A percentile compares a stretch with the other conserved stretches of the same genome.
Conservation (phyloP, 1,140 invertebrate species). For the Zaprionus gabonicus region DNA sequence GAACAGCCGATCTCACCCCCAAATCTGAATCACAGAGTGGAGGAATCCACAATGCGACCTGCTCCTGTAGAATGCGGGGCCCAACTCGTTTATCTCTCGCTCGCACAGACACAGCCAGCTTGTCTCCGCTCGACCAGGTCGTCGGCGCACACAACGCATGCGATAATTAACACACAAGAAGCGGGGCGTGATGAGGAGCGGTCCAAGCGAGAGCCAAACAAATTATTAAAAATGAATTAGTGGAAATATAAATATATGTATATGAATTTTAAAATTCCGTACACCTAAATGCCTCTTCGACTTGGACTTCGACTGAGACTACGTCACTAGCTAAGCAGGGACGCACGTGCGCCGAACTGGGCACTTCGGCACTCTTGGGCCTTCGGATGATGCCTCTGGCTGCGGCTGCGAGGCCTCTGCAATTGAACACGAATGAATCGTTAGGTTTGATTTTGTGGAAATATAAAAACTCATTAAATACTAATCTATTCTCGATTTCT, state of each 20-base stretch:
- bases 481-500: conserved; percentile 84
- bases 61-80: conserved; percentile 67
- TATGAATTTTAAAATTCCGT: conserved; percentile 74
- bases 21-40: conserved; percentile 56
- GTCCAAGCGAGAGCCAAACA: conserved; percentile 70
- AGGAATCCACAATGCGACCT: conserved; percentile 50
- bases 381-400: conserved; percentile 59
- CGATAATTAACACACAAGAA: conserved; percentile 80
- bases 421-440: conserved; percentile 75
- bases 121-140: conserved; percentile 50
- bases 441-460: conserved; percentile 60
- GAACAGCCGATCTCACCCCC: conserved; percentile 71
- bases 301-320: conserved; percentile 12
- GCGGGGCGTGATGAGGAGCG: conserved; percentile 78
- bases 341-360: conserved; percentile 50
- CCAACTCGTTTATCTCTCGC: conserved; percentile 65
- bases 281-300: conserved; percentile 41
- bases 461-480: conserved; percentile 82
- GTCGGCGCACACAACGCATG: conserved; percentile 22
- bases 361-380: conserved; percentile 37
- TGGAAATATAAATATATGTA: conserved; percentile 82
- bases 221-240: conserved; percentile 84
- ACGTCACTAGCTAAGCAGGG: conserved; percentile 10
- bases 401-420: conserved; percentile 32
- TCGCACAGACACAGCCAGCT: conserved; percentile 47